These are phyloP conservation scores for Cheilosia impressa DNA, from an alignment of 2,888 invertebrate genomes.

Conservation along the genomic window DNA sequence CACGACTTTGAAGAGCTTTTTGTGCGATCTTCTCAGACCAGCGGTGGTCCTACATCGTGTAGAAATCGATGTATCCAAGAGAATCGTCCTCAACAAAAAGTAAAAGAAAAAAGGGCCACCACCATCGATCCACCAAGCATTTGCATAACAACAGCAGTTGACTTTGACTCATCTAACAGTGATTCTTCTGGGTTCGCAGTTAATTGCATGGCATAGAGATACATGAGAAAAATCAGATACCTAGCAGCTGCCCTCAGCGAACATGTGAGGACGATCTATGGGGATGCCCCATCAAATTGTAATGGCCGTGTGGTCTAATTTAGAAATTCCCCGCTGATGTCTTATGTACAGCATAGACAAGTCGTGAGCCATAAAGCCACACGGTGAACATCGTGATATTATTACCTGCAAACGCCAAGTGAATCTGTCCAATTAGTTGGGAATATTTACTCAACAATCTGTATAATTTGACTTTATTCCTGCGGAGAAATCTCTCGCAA, in stretches of 20 bases:
- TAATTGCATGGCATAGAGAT: constrained; percentile 51
- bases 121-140: constrained; percentile 38
- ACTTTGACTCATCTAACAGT: constrained; percentile 69
- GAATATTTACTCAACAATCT: constrained; percentile 52
- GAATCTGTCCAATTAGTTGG: constrained; percentile 69
- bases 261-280: constrained; percentile 38
- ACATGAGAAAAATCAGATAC: constrained; percentile 13
- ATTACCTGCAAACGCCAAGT: constrained; percentile 53
- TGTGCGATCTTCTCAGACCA: constrained; percentile 17
- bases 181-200: constrained; percentile 46
- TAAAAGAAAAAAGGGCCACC: constrained; percentile 60
- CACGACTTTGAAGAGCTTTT: constrained; percentile 54
- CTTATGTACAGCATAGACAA: constrained; percentile 36
- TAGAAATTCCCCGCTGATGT: constrained; percentile 39
- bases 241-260: constrained; percentile 18
- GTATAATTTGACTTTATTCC: constrained; percentile 44
- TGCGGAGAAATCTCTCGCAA: constrained; percentile 16
- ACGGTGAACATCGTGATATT: constrained; percentile 64
- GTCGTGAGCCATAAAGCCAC: constrained; percentile 70
- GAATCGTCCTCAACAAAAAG: constrained; percentile 16
- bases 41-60: constrained; percentile 1
- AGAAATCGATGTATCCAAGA: constrained; percentile 34
- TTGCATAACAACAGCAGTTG: constrained; percentile 59
- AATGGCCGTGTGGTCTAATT: constrained; percentile 54
- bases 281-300: constrained; percentile 21